Conservation (phyloP, 2,888 invertebrate genomes). For the Drosophila imparisetae region DNA sequence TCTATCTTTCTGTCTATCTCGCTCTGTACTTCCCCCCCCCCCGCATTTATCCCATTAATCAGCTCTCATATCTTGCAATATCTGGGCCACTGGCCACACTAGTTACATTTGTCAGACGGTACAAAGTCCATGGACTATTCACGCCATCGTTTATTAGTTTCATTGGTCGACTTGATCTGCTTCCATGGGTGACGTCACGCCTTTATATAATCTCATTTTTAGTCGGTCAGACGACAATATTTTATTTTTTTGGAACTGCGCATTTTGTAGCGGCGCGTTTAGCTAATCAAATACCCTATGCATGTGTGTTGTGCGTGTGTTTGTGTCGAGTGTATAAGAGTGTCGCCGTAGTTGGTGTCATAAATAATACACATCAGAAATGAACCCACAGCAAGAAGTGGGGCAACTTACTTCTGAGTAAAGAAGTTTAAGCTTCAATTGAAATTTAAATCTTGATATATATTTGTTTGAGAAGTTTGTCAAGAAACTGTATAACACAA, state of each 20-base stretch:
- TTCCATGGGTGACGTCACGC: conserved; percentile 41
- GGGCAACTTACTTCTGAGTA: background rate
- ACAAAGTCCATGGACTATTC: conserved; percentile 41
- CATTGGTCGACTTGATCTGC: background rate
- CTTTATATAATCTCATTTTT: conserved; percentile 46
- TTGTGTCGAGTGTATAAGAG: background rate
- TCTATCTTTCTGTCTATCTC: background rate
- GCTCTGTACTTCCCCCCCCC: background rate
- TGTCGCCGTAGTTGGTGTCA: conserved; percentile 26
- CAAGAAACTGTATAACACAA: background rate
- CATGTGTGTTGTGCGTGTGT: conserved; percentile 5
- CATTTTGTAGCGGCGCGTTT: conserved; percentile 40
- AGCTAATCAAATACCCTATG: conserved; percentile 29
- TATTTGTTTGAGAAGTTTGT: background rate
- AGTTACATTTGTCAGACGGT: conserved; percentile 36
- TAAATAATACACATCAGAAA: conserved; percentile 32
- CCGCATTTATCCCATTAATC: conserved; percentile 1
- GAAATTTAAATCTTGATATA: fast-evolving
- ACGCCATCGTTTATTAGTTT: conserved; percentile 6
- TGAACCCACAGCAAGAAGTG: conserved; percentile 11
- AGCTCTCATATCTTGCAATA: conserved; percentile 18
- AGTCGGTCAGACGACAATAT: conserved; percentile 16
- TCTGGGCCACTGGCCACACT: conserved; percentile 25
- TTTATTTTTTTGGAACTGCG: conserved; percentile 37
- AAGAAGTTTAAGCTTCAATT: background rate